Percentiles rank a stretch among this genome's conserved stretches.
phyloP scores from a whole-genome alignment of 2,888 invertebrate genomes.

The Steinernema hermaphroditum region DNA sequence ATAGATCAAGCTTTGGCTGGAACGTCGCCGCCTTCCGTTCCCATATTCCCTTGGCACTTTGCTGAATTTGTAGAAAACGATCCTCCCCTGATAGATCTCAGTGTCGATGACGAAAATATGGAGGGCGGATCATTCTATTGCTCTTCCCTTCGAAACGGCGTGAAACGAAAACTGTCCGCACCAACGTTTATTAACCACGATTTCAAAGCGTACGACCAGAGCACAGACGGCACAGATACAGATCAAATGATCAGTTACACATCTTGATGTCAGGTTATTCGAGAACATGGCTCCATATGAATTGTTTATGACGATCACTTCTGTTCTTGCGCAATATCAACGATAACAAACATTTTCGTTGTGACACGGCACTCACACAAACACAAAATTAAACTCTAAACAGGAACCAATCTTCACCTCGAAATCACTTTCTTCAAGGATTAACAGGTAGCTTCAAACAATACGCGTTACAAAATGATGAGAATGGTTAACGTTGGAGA shows the following conservation, averaged over 20 bases:
- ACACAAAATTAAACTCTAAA: too few relatives aligned
- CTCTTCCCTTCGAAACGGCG: constrained; percentile 30
- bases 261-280: too few relatives aligned
- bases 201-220: constrained; percentile 6
- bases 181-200: constrained; percentile 8
- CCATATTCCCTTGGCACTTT: constrained; percentile 64
- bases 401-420: too few relatives aligned
- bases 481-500: too few relatives aligned
- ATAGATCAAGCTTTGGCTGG: constrained; percentile 54
- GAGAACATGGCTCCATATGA: too few relatives aligned
- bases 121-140: constrained; percentile 41
- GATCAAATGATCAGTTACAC: constrained; percentile 7
- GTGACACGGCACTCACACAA: too few relatives aligned
- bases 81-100: constrained; percentile 62
- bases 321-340: too few relatives aligned
- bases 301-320: too few relatives aligned
- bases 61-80: constrained; percentile 62
- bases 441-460: too few relatives aligned
- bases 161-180: not conserved
- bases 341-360: too few relatives aligned
- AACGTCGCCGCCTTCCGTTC: constrained; percentile 50
- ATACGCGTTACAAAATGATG: too few relatives aligned
- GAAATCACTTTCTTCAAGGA: too few relatives aligned
- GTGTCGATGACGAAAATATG: constrained; percentile 59
- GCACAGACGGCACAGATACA: constrained; percentile 16